Base-by-base conservation (phyloP, 2,888 invertebrate species). In the Anoplius nigerrimus region DNA sequence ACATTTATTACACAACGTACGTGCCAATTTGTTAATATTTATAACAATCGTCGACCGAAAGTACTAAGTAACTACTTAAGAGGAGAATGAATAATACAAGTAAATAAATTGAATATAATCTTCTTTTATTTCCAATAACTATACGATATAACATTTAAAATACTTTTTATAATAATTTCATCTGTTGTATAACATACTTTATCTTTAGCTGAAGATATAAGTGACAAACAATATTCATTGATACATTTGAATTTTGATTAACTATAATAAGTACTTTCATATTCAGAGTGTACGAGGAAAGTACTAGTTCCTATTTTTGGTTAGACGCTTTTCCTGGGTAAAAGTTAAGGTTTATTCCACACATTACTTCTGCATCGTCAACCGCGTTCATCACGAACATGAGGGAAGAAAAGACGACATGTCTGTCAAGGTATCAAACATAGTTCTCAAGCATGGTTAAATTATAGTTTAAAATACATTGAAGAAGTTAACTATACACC, bases 261-360 rank as follows among this genome's bases (percentile, higher is more conserved):
- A 22, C 60, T 57, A 18, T 48, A 46, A 18, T 69, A 66, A 74
- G 64, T 69, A 74, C 54, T 52, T 46, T 43, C n/a, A 51, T 53
- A 55, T 54, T 42, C 16, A 2, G 21, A 53, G 55, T 6, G 6
- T 11, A 34, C 16, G 48, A n/a, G 8, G 48, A 48, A 20, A 48
- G 20, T 48, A 20, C 5, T 48, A 6, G 48, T 15, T 48, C 15
- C 8, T 48, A 16, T 48, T 48, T 48, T 34, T 34, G 34, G 34
- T 34, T 11, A 34, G 34, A 8, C 34, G 34, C 34, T 34, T 34
- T 34, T 34, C 1, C 34, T 34, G 8, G 34, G 11, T 34, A 34
- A 34, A 34, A 5, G 11, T 34, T 3, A 34, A 34, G 4, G 11
- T 34, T 6, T 11, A 34, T 34, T 6, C 34, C 1, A 6, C 34